phyloP scores from a whole-genome alignment of 2,888 invertebrate genomes.

The Pristionchus fissidentatus region DNA sequence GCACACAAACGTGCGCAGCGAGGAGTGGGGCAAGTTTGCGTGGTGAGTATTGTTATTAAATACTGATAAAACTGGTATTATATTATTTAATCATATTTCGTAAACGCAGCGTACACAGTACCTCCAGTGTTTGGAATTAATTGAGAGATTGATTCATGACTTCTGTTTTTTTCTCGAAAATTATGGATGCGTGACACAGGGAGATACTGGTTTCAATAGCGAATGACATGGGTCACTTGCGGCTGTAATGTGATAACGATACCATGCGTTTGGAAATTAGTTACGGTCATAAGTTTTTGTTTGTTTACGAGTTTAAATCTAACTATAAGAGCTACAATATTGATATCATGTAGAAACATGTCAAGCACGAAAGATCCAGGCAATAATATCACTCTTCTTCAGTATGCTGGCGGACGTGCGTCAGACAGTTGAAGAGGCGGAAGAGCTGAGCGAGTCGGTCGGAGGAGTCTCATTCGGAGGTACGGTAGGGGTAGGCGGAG shows the following conservation, averaged over 20 bases:
- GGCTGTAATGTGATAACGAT: background rate
- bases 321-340: background rate
- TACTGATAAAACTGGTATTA: background rate
- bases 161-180: too few species aligned
- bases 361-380: background rate
- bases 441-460: conserved; percentile 51
- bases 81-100: too few species aligned
- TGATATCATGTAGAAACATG: background rate
- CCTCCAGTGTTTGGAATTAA: too few species aligned
- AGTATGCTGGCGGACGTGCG: conserved; percentile 64
- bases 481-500: background rate
- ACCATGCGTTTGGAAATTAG: too few species aligned
- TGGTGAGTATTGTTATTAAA: conserved; percentile 50
- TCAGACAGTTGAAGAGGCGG: conserved; percentile 59
- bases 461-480: conserved; percentile 38
- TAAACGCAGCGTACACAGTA: too few species aligned
- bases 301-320: too few species aligned
- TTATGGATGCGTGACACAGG: too few species aligned
- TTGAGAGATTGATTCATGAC: too few species aligned
- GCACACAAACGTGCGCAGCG: conserved; percentile 62
- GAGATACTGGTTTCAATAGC: background rate
- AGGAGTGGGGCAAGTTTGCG: conserved; percentile 71
- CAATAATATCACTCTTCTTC: conserved; percentile 2
- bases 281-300: too few species aligned
- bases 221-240: background rate